Percentiles rank a stretch among this genome's conserved stretches.
These are phyloP conservation scores for Branchellion lobata DNA, from an alignment of 2,888 invertebrate genomes.

Conservation along the genomic window DNA sequence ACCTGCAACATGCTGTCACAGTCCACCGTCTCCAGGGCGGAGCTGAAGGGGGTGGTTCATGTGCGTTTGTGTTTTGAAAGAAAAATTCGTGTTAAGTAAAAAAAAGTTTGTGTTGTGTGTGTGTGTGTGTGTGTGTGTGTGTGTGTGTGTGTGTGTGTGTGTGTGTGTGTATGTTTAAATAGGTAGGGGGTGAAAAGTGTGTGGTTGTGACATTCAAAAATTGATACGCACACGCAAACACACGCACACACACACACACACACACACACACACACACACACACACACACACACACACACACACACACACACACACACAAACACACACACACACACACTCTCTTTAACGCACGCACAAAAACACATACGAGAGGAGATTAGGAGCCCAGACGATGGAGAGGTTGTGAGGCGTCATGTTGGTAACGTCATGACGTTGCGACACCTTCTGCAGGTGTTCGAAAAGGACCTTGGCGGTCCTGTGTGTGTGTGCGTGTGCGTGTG, in stretches of 20 bases:
- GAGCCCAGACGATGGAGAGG: conserved; percentile 93
- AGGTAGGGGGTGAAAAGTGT: too few relatives aligned
- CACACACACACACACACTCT: too few relatives aligned
- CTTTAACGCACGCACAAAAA: too few relatives aligned
- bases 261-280: too few relatives aligned
- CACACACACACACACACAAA: too few relatives aligned
- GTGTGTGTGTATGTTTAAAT: too few relatives aligned
- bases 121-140: not conserved
- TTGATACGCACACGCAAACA: too few relatives aligned
- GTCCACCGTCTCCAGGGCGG: not conserved
- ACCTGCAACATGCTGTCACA: not conserved
- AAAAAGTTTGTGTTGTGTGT: not conserved
- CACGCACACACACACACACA: too few relatives aligned
- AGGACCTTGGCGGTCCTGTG: conserved; percentile 86
- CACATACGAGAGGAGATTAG: conserved; percentile 64
- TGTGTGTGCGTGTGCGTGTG: not conserved
- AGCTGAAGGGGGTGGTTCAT: not conserved
- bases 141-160: too few relatives aligned
- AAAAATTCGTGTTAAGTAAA: not conserved
- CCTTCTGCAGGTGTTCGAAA: conserved; percentile 84
- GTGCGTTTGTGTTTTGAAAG: not conserved
- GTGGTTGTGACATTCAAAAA: too few relatives aligned
- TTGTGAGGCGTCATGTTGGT: conserved; percentile 98
- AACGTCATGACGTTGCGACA: conserved; percentile 78
- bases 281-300: too few relatives aligned